A percentile compares a stretch with the other conserved stretches of the same genome.
These are phyloP conservation scores for Pipistrellus nathusii DNA, from an alignment of 2,797 vertebrate species.

Conservation along the genomic window DNA sequence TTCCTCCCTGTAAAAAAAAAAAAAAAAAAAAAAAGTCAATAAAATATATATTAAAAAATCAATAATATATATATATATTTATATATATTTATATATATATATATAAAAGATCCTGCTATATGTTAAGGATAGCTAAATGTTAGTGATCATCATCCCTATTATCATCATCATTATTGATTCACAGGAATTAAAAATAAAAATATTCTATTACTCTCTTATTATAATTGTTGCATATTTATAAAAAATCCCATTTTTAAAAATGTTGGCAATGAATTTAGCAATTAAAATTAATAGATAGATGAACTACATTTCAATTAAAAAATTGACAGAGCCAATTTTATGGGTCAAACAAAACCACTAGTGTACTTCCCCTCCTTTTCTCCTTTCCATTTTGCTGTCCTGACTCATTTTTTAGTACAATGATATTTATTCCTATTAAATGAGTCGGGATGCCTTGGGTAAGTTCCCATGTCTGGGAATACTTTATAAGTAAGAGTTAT, in stretches of 20 bases:
- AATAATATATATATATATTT: too few species aligned
- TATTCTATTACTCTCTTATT: neutral
- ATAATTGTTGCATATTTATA: neutral
- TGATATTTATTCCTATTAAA: neutral
- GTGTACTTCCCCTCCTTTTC: neutral
- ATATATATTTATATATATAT: too few species aligned
- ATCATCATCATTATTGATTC: neutral
- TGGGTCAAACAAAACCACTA: neutral
- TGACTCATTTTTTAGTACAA: neutral
- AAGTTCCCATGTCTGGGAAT: neutral
- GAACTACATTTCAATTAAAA: neutral
- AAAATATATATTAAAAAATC: too few species aligned
- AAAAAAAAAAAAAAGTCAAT: too few species aligned
- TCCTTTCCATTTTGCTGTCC: neutral
- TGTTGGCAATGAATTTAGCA: neutral
- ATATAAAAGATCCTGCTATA: neutral
- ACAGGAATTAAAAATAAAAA: slow-evolving; percentile 1
- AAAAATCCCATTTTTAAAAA: neutral
- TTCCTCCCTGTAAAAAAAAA: too few species aligned
- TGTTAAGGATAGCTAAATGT: neutral
- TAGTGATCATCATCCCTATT: neutral
- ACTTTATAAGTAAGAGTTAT: neutral
- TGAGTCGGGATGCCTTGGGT: neutral
- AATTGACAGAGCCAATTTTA: neutral
- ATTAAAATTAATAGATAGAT: neutral